A percentile compares a stretch with the other conserved stretches of the same genome.
These are phyloP conservation scores for Stigmatopora nigra DNA, from an alignment of 2,113 vertebrate genomes.

Conservation along the genomic window DNA sequence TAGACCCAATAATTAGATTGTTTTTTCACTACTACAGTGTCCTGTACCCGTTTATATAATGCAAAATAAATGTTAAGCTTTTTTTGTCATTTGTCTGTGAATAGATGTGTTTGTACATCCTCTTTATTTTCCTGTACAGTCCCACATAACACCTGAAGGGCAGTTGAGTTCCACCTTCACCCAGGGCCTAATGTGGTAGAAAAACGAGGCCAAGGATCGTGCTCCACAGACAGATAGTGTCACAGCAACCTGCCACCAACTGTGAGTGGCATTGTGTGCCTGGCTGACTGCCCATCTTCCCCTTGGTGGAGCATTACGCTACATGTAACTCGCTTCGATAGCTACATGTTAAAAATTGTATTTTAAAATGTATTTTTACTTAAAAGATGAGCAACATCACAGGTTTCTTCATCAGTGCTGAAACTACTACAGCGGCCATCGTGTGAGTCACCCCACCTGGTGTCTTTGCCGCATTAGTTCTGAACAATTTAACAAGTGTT, in stretches of 20 bases:
- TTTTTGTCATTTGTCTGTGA: background rate
- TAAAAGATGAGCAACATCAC: constrained; percentile 16
- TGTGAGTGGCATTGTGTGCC: constrained; percentile 10
- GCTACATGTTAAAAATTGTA: constrained; percentile 14
- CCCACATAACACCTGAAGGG: constrained; percentile 11
- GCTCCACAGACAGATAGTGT: constrained; percentile 36
- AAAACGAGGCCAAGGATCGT: constrained; percentile 48
- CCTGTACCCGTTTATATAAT: too few species aligned
- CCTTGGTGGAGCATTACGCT: constrained; percentile 37
- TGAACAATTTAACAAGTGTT: constrained; percentile 46
- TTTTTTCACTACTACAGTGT: too few species aligned
- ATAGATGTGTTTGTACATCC: background rate
- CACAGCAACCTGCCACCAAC: constrained; percentile 23
- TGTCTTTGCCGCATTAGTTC: constrained; percentile 45
- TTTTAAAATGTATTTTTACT: constrained; percentile 25
- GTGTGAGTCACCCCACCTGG: constrained; percentile 35
- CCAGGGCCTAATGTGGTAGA: constrained; percentile 54
- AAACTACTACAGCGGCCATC: constrained; percentile 29
- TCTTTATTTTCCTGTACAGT: background rate
- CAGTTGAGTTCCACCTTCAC: constrained; percentile 32
- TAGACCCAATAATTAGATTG: too few species aligned
- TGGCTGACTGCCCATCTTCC: constrained; percentile 14
- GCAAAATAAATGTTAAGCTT: background rate
- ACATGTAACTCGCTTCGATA: constrained; percentile 1
- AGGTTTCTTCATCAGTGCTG: background rate